phyloP scores from a whole-genome alignment of 2,797 vertebrate genomes.

The Hafferia zeledoni region DNA sequence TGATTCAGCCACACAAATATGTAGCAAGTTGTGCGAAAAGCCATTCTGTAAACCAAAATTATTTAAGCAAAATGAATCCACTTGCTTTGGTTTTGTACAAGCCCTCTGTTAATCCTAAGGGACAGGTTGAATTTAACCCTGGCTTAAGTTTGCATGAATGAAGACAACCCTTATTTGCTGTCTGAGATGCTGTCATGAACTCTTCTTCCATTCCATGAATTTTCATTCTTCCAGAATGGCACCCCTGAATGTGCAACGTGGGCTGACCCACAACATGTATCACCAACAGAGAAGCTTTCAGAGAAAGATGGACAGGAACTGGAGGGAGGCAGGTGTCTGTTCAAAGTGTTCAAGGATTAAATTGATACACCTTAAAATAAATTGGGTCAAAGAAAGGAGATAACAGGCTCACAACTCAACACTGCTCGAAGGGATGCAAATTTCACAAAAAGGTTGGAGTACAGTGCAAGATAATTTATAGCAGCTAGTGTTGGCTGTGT shows the following conservation, averaged over 20 bases:
- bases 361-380: neutral
- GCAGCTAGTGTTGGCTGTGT: neutral
- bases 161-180: neutral
- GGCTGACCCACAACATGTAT: neutral
- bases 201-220: neutral
- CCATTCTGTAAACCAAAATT: neutral
- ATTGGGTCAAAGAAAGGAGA: neutral
- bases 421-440: neutral
- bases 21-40: neutral
- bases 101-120: neutral
- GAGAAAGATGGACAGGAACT: neutral
- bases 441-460: neutral
- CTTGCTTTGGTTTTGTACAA: neutral
- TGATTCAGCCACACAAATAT: neutral
- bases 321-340: neutral
- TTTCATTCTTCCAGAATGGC: neutral
- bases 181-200: neutral
- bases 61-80: neutral
- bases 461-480: neutral
- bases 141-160: neutral
- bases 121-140: neutral
- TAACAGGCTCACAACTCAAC: neutral
- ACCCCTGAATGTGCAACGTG: accelerated
- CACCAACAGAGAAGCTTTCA: neutral
- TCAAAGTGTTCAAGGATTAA: slow-evolving; percentile 3